phyloP scores from a whole-genome alignment of 2,113 vertebrate genomes.

The Falco punctatus region DNA sequence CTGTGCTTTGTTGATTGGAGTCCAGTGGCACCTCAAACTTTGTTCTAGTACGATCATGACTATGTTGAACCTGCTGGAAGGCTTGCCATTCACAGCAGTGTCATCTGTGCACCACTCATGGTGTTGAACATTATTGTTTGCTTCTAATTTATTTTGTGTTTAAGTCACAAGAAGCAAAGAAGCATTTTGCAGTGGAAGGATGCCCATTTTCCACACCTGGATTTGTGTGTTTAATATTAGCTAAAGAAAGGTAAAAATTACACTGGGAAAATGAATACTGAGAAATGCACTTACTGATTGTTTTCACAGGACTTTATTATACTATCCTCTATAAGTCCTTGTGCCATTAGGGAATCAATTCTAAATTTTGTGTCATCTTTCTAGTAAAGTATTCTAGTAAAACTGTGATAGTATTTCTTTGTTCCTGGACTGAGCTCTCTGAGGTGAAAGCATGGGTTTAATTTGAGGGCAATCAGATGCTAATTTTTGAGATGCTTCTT shows the following conservation, averaged over 20 bases:
- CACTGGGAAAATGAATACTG: background rate
- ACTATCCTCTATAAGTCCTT: background rate
- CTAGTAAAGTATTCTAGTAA: background rate
- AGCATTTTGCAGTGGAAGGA: background rate
- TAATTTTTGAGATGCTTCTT: slow-evolving; percentile 23
- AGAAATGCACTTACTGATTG: background rate
- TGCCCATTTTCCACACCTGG: background rate
- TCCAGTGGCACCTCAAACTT: background rate
- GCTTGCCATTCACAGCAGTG: background rate
- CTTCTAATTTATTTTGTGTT: background rate
- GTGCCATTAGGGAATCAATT: background rate
- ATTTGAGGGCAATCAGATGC: slow-evolving; percentile 29
- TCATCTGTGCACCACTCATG: no score
- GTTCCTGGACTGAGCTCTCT: background rate
- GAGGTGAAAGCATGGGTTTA: background rate
- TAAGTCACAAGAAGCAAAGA: background rate
- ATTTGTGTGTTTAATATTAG: background rate
- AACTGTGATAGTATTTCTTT: background rate
- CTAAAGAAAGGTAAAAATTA: background rate
- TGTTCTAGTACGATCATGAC: background rate
- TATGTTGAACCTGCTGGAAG: background rate
- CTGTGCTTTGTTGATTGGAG: background rate
- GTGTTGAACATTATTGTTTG: background rate
- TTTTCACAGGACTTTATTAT: background rate
- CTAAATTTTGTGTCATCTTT: background rate